Percentiles rank a stretch among this genome's conserved stretches.
These are phyloP conservation scores for Drosophila quadrilineata DNA, from an alignment of 1,140 invertebrate species.

Conservation along the genomic window DNA sequence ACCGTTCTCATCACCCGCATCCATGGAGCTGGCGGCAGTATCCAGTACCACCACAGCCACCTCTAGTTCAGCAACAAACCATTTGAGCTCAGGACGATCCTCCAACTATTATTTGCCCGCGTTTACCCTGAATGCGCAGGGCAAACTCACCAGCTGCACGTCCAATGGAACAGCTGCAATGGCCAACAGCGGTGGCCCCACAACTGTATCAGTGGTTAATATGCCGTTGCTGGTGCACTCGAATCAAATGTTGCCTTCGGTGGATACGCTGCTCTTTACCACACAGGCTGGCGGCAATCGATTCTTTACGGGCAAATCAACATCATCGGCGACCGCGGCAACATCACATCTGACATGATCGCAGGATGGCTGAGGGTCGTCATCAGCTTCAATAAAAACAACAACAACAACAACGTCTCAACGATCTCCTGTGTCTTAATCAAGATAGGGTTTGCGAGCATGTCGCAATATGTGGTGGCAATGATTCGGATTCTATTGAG, in stretches of 20 bases:
- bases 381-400: too few relatives aligned
- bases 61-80: conserved; percentile 27
- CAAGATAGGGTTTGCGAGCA: conserved; percentile 60
- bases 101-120: conserved; percentile 66
- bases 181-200: conserved; percentile 10
- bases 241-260: conserved; percentile 72
- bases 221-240: conserved; percentile 64
- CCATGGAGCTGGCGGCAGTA: conserved; percentile 66
- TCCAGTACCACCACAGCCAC: conserved; percentile 27
- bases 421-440: conserved; percentile 77
- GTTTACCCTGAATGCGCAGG: conserved; percentile 63
- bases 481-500: conserved; percentile 48
- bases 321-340: conserved; percentile 20
- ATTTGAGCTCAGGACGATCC: conserved; percentile 37
- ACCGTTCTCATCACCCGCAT: conserved; percentile 75
- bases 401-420: too few relatives aligned
- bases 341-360: conserved; percentile 68
- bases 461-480: conserved; percentile 35
- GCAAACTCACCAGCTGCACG: conserved; percentile 46
- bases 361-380: conserved; percentile 44
- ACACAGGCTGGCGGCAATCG: conserved; percentile 64
- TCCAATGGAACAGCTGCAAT: conserved; percentile 21
- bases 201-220: conserved; percentile 59
- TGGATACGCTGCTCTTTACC: conserved; percentile 71
- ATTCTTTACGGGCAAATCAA: conserved; percentile 57